Evolutionary conservation across 37 sponge, comb jelly and placozoan species (phyloP).

Genomic region (Ianthella basta): DNA sequence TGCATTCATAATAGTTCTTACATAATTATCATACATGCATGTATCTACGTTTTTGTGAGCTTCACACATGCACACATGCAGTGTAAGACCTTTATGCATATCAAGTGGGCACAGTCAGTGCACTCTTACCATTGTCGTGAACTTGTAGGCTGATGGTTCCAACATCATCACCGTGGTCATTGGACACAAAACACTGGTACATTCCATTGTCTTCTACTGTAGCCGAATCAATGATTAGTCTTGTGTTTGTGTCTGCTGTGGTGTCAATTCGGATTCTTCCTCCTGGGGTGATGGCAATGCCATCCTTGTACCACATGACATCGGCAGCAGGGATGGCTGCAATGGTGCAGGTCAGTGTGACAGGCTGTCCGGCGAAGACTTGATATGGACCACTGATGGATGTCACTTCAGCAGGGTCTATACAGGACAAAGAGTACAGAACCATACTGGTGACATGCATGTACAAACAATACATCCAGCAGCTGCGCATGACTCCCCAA

Average conservation of each 20-base stretch:
- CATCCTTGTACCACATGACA: conserved; percentile 57
- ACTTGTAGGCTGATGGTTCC: conserved; percentile 47
- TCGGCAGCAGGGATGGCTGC: conserved; percentile 27
- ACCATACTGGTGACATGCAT: neutral
- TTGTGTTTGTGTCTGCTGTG: neutral
- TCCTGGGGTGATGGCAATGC: neutral
- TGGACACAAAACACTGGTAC: conserved; percentile 64
- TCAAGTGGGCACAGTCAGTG: neutral
- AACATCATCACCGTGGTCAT: neutral
- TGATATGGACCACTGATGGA: conserved; percentile 6
- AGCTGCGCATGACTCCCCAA: too few relatives aligned
- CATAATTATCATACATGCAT: neutral
- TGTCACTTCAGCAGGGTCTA: conserved; percentile 38
- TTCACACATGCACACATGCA: too few relatives aligned
- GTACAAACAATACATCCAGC: neutral
- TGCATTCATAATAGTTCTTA: neutral
- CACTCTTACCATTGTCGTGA: conserved; percentile 46
- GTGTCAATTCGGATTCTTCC: neutral
- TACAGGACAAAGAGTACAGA: neutral
- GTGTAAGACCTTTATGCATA: too few relatives aligned
- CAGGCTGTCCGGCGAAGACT: neutral
- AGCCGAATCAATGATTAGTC: neutral
- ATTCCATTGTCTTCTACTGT: conserved; percentile 41
- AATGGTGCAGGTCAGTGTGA: conserved; percentile 41
- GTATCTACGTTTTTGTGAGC: too few relatives aligned